Evolutionary conservation across 2,113 vertebrate species (phyloP), one percentile per base, ranked within the genome.

Genomic region (Trogon melanurus): DNA sequence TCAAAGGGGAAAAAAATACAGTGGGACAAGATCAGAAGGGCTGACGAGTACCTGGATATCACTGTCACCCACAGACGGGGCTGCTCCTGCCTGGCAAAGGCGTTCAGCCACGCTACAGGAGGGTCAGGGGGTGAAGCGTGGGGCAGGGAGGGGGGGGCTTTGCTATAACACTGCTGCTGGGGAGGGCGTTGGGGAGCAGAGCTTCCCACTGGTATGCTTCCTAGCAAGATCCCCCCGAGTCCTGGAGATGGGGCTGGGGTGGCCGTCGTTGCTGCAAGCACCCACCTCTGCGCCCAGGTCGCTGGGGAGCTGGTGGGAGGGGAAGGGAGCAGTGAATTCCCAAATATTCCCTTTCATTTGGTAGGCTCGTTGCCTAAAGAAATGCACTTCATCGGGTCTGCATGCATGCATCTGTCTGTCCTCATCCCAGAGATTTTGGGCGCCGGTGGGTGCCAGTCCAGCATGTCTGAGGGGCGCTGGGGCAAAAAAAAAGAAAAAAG

Each of bases 81-180:
- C 18, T 61, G 73, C 51, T 86, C 34, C 44, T 17, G 1, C 48
- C 48, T 7, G 27, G 67, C 6, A 18, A 34, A 89, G 71, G 92
- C 9, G 26, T 75, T 88, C 10, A 21, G 62, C 71, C 62, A 53
- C 17, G 16, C 75, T 69, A 62, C 2, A 3, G 70, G 32, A 51
- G 50, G n/a, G 32, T 6, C 1, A 0, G 44, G 61, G 53, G 26
- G 9, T 29, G 71, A 79, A 18, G 26, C 1, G 0, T 3, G 22
- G 20, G 22, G 18, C 16, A 14, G 45, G 45, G 45, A 47, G 45
- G 45, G 45, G 47, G 51, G 56, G 11, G 4, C 2, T 67, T 64
- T 70, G 48, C 13, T 61, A 0, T 22, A 5, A 32, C 56, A 78
- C 79, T 81, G 2, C 1, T 11, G 23, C 16, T 34, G 23, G 9